A percentile compares a stretch with the other conserved stretches of the same genome.
These are phyloP conservation scores for Nebria salina DNA, from an alignment of 2,888 invertebrate genomes.

Conservation along the genomic window DNA sequence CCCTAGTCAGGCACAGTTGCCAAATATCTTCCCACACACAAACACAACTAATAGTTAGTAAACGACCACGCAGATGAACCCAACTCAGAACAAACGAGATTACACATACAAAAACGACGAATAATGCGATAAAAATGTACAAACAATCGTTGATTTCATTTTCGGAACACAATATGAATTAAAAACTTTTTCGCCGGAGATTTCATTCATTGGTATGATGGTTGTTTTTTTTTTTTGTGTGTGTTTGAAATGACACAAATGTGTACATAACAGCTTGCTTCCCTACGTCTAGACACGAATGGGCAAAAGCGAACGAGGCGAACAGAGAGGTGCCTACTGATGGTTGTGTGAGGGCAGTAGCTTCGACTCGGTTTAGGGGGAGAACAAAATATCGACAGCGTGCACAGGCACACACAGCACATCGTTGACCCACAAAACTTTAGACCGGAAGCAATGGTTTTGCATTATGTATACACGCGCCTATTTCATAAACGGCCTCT, in stretches of 20 bases:
- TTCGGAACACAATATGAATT: too few relatives aligned
- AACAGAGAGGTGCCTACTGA: not conserved
- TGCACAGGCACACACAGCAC: not conserved
- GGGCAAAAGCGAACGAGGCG: slow-evolving; percentile 3
- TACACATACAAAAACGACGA: not conserved
- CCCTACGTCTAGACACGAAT: slow-evolving; percentile 34
- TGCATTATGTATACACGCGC: slow-evolving; percentile 39
- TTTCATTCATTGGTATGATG: slow-evolving; percentile 18
- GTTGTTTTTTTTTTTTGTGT: not conserved
- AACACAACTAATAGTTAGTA: not conserved
- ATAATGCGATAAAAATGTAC: not conserved
- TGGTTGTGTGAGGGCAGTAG: slow-evolving; percentile 24
- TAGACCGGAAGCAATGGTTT: slow-evolving; percentile 37
- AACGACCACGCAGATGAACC: not conserved
- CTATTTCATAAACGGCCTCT: slow-evolving; percentile 17
- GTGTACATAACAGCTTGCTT: slow-evolving; percentile 36
- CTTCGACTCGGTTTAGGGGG: slow-evolving; percentile 5
- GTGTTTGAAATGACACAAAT: slow-evolving; percentile 23
- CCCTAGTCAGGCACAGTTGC: not conserved
- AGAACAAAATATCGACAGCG: slow-evolving; percentile 37
- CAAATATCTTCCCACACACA: slow-evolving; percentile 19
- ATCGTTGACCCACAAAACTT: slow-evolving; percentile 45
- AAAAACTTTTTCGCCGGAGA: not conserved
- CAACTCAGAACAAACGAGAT: not conserved
- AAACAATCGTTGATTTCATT: not conserved